Base-by-base conservation (phyloP, 2,113 vertebrate genomes). In the Chionis minor region DNA sequence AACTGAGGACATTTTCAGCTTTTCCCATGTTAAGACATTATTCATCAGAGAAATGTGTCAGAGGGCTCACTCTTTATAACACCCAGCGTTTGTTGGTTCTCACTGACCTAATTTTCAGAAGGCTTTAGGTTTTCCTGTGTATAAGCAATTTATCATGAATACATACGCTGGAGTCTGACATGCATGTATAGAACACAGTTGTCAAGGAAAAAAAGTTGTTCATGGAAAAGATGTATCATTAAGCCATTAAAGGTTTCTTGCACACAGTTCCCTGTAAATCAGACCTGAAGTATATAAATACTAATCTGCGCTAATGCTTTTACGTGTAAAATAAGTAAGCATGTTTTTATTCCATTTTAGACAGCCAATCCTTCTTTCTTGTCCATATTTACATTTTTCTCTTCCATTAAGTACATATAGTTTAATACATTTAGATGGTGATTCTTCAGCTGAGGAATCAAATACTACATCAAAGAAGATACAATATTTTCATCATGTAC, bases 21-120 rank as follows among this genome's bases (percentile, higher is more conserved):
- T 88, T 74, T 35, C 18, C 12, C 16, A 15, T 81, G 47, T 70
- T 75, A 82, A 67, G 59, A 65, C 18, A 45, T 73, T n/a, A 5
- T 73, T n/a, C 40, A 86, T 82, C 38, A 63, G 59, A 92, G 18
- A 81, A 86, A 51, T 27, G 7, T 93, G 45, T 88, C 45, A 77
- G 32, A 91, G 26, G 20, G 12, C 74, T 92, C 38, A 78, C 15
- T 54, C 26, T 74, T 22, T 78, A 40, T 77, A 88, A 74, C 40
- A 92, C 23, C 35, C 67, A 74, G 22, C 10, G 49, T 81, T 83
- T 86, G 40, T 92, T 92, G 90, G 59, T 59, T 90, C 63, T 63
- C 58, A 74, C 21, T 95, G 85, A 93, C 96, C 92, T 90, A 81
- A 92, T 96, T 96, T 95, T 86, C 79, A 85, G 28, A n/a, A 95